Evolutionary conservation across 2,797 vertebrate species (phyloP).

Genomic region (Calcarius lapponicus): DNA sequence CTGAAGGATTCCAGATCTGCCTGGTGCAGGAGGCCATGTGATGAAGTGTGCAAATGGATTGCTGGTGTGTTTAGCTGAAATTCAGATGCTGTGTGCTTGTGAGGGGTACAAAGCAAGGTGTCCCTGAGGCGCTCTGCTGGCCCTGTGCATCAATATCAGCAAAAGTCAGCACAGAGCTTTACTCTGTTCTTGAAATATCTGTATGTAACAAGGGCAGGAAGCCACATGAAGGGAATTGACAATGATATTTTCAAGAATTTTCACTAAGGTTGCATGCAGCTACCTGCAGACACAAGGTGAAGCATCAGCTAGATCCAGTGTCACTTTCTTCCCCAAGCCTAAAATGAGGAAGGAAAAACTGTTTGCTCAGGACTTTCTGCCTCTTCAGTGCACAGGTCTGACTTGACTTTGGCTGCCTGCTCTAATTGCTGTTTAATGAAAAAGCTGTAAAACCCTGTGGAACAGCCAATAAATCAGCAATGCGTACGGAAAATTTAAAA

Average conservation of each 20-base stretch:
- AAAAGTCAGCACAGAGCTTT: not conserved
- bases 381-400: not conserved
- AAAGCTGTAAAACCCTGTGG: not conserved
- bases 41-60: not conserved
- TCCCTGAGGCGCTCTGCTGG: not conserved
- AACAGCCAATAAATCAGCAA: not conserved
- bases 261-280: not conserved
- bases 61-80: not conserved
- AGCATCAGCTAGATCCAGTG: not conserved
- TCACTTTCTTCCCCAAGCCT: not conserved
- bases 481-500: not conserved
- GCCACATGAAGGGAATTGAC: not conserved
- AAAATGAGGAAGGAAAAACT: not conserved
- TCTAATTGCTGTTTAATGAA: conserved; percentile 41
- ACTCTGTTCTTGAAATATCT: not conserved
- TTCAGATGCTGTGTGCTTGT: not conserved
- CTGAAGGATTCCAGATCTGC: not conserved
- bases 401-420: not conserved
- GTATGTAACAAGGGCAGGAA: not conserved
- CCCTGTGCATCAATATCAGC: not conserved
- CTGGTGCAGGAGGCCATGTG: not conserved
- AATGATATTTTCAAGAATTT: not conserved
- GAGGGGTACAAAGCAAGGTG: not conserved
- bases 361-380: conserved; percentile 1
- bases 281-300: not conserved